Evolutionary conservation across 2,113 vertebrate species (phyloP).

Genomic region (Tachuris rubrigastra): DNA sequence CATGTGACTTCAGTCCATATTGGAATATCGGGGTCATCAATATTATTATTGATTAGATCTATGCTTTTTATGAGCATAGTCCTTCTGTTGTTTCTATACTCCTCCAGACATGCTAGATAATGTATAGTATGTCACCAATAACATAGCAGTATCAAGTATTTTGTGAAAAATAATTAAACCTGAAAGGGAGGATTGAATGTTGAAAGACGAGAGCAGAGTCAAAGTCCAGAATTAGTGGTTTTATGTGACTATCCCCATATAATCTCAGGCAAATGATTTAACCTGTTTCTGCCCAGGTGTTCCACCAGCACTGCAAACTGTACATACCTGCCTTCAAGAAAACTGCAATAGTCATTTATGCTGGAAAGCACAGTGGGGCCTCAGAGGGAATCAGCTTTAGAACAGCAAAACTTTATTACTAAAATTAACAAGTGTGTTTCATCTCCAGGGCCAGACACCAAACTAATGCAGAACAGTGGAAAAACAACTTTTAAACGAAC

Average conservation of each 20-base stretch:
- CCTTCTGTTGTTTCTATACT: neutral
- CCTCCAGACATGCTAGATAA: neutral
- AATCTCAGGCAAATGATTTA: neutral
- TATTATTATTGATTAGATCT: neutral
- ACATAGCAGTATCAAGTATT: neutral
- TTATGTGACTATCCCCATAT: neutral
- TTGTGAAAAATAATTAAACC: neutral
- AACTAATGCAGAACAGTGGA: slow-evolving; percentile 96
- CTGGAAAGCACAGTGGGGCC: neutral
- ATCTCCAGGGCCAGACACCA: slow-evolving; percentile 88
- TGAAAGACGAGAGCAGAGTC: neutral
- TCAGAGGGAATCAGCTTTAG: neutral
- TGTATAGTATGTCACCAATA: neutral
- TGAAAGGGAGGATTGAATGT: neutral
- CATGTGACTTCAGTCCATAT: neutral
- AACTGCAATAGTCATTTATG: neutral
- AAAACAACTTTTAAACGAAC: slow-evolving; percentile 88
- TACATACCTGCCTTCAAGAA: neutral
- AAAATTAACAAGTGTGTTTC: slow-evolving; percentile 20
- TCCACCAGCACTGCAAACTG: neutral
- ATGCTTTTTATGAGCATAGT: neutral
- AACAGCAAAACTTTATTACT: neutral
- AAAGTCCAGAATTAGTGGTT: neutral
- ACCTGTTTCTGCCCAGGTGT: neutral
- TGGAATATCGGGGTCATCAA: neutral